phyloP scores from a whole-genome alignment of 2,888 invertebrate genomes.

The Cyaniris semiargus region DNA sequence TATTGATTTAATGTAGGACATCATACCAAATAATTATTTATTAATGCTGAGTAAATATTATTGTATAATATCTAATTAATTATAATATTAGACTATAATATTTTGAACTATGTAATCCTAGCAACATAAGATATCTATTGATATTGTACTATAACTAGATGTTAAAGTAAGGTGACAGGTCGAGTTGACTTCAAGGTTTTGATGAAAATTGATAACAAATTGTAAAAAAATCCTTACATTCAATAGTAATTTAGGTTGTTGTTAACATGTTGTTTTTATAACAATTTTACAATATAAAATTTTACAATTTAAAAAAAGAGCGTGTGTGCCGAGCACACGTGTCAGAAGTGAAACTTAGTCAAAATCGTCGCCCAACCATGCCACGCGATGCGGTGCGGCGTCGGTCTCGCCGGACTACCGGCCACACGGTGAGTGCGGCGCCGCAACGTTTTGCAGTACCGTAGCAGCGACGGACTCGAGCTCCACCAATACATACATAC shows the following conservation, averaged over 20 bases:
- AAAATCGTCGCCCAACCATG: too few relatives aligned
- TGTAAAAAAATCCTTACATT: not conserved
- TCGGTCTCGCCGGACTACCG: too few relatives aligned
- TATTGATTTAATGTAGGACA: slow-evolving; percentile 62
- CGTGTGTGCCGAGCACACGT: too few relatives aligned
- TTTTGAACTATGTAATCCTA: not conserved
- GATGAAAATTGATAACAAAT: not conserved
- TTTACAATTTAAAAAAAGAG: too few relatives aligned
- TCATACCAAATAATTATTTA: slow-evolving; percentile 65
- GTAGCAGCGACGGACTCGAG: too few relatives aligned
- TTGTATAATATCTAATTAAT: not conserved
- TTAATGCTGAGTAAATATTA: slow-evolving; percentile 20
- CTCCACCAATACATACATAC: too few relatives aligned
- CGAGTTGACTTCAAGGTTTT: not conserved
- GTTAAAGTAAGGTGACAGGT: not conserved
- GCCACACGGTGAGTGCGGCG: too few relatives aligned
- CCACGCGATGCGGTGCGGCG: too few relatives aligned
- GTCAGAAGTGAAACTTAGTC: too few relatives aligned
- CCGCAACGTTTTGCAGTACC: too few relatives aligned
- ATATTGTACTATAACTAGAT: not conserved
- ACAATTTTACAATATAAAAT: not conserved
- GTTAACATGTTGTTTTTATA: not conserved
- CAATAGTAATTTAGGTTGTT: not conserved
- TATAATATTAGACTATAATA: slow-evolving; percentile 40
- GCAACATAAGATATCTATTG: not conserved